These are phyloP conservation scores for Litocranius walleri DNA, from an alignment of 2,113 vertebrate species.

Conservation along the genomic window DNA sequence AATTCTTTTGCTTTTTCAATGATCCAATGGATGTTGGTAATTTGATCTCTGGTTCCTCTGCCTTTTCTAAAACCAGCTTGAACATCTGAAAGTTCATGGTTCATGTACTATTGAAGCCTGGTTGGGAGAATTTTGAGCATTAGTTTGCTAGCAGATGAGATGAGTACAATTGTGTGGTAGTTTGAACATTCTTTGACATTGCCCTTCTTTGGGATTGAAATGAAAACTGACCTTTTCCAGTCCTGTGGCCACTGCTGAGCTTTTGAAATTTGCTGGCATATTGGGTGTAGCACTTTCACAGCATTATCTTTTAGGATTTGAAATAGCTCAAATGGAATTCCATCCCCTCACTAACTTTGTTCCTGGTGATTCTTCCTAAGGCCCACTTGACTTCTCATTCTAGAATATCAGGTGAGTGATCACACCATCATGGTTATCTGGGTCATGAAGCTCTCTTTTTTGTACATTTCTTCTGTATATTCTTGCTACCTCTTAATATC, in stretches of 20 bases:
- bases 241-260: neutral
- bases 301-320: neutral
- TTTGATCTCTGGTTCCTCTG: neutral
- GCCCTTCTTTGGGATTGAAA: neutral
- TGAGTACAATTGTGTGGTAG: neutral
- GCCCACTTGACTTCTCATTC: neutral
- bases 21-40: fast-evolving
- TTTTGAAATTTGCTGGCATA: neutral
- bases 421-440: neutral
- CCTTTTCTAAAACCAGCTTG: neutral
- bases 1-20: neutral
- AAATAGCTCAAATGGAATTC: neutral
- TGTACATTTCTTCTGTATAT: neutral
- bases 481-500: neutral
- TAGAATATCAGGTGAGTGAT: neutral
- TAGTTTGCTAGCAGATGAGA: neutral
- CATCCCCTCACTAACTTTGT: neutral
- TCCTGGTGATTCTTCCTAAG: neutral
- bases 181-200: neutral
- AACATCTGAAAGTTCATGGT: neutral
- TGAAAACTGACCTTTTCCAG: neutral
- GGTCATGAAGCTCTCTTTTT: neutral
- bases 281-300: neutral
- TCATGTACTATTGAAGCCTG: neutral
- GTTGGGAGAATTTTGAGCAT: neutral